Evolutionary conservation across 2,888 invertebrate genomes (phyloP).

Genomic region (Philereme vetulata): DNA sequence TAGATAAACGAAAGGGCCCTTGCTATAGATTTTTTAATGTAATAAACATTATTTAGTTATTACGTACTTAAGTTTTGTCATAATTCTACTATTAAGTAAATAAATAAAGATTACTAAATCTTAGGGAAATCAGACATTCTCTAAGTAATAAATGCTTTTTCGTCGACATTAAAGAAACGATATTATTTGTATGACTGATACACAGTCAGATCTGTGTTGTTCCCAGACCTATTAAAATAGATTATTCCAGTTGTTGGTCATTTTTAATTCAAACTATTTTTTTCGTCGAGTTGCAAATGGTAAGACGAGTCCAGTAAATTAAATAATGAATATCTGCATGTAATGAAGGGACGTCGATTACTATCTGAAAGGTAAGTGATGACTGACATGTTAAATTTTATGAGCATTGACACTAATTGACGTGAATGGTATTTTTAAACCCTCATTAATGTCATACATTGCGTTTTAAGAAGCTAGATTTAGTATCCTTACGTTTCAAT

Average conservation of each 20-base stretch:
- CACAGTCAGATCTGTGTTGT: too few relatives aligned
- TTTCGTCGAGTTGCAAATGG: neutral
- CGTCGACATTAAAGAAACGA: too few relatives aligned
- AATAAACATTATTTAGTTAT: too few relatives aligned
- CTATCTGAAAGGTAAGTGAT: conserved; percentile 22
- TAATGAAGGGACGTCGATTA: conserved; percentile 7
- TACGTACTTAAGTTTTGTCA: too few relatives aligned
- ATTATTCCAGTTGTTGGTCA: neutral
- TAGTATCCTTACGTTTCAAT: neutral
- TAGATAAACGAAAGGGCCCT: too few relatives aligned
- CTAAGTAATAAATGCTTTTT: too few relatives aligned
- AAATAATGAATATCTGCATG: conserved; percentile 3
- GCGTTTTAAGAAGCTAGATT: conserved; percentile 1
- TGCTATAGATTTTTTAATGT: too few relatives aligned
- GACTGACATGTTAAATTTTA: conserved; percentile 43
- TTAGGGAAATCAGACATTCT: too few relatives aligned
- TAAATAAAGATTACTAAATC: too few relatives aligned
- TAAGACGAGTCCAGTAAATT: conserved; percentile 1
- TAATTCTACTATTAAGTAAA: too few relatives aligned
- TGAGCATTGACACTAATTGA: conserved; percentile 55
- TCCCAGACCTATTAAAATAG: neutral
- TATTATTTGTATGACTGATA: too few relatives aligned
- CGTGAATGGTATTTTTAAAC: conserved; percentile 50
- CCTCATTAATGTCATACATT: conserved; percentile 49
- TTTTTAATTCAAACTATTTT: neutral